Evolutionary conservation across 2,888 invertebrate species (phyloP).

Genomic region (Platyscelio sp.): DNA sequence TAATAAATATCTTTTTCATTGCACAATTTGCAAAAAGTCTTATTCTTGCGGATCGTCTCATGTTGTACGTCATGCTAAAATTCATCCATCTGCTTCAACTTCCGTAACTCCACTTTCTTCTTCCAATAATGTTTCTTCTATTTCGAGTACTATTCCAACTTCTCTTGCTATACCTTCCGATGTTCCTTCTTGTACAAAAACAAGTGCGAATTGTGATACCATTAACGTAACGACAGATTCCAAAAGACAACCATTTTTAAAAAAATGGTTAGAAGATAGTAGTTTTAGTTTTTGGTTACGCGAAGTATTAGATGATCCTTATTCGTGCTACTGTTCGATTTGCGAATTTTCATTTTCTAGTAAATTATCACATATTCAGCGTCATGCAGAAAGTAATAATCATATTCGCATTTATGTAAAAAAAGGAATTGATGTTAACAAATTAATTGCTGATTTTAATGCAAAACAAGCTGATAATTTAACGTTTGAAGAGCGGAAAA

Average conservation of each 20-base stretch:
- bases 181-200: too few species aligned
- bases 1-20: neutral
- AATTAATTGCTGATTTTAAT: neutral
- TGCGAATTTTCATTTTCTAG: neutral
- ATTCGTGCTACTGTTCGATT: neutral
- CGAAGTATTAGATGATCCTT: neutral
- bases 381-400: conserved; percentile 5
- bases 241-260: neutral
- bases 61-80: neutral
- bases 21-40: neutral
- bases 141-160: neutral
- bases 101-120: neutral
- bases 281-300: conserved; percentile 1
- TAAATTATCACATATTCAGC: neutral
- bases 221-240: too few species aligned
- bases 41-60: conserved; percentile 15
- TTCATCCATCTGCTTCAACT: neutral
- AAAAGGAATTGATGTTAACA: neutral
- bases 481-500: too few species aligned
- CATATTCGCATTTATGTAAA: neutral
- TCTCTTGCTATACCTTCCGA: too few species aligned
- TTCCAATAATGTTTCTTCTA: neutral
- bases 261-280: neutral
- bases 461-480: neutral
- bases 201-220: too few species aligned